Evolutionary conservation across 1,140 invertebrate species (phyloP).

Genomic region (Drosophila varians): DNA sequence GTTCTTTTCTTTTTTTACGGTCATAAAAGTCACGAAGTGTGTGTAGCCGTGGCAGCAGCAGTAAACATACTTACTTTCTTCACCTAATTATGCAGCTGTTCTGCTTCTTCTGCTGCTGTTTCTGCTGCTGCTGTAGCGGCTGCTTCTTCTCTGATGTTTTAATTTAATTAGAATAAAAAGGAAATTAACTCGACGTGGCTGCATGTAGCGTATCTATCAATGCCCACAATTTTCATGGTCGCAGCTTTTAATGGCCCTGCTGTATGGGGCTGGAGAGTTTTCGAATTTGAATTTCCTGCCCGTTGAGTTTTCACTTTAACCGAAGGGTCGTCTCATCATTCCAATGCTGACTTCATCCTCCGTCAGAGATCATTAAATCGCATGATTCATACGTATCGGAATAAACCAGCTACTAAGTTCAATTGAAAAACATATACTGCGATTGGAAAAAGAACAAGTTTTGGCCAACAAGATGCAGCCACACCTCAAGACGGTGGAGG

Average conservation of each 20-base stretch:
- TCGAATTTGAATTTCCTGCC: slow-evolving; percentile 59
- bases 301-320: slow-evolving; percentile 64
- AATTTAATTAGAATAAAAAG: slow-evolving; percentile 80
- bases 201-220: slow-evolving; percentile 57
- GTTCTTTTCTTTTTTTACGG: slow-evolving; percentile 53
- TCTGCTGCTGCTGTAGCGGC: not conserved
- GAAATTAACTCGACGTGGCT: slow-evolving; percentile 63
- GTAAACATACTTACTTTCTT: slow-evolving; percentile 71
- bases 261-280: slow-evolving; percentile 18
- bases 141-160: slow-evolving; percentile 52
- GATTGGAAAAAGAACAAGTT: slow-evolving; percentile 56
- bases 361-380: slow-evolving; percentile 56
- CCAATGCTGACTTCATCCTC: slow-evolving; percentile 58
- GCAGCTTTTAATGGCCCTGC: slow-evolving; percentile 47
- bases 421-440: slow-evolving; percentile 27
- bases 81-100: slow-evolving; percentile 73
- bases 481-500: slow-evolving; percentile 44
- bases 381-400: slow-evolving; percentile 63
- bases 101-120: slow-evolving; percentile 41
- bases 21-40: slow-evolving; percentile 64
- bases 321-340: slow-evolving; percentile 11
- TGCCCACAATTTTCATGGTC: slow-evolving; percentile 58
- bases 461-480: slow-evolving; percentile 53
- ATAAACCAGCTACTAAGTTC: slow-evolving; percentile 46
- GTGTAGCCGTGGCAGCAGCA: slow-evolving; percentile 18